Evolutionary conservation across 1,140 invertebrate species (phyloP).

Genomic region (Radopholus similis): DNA sequence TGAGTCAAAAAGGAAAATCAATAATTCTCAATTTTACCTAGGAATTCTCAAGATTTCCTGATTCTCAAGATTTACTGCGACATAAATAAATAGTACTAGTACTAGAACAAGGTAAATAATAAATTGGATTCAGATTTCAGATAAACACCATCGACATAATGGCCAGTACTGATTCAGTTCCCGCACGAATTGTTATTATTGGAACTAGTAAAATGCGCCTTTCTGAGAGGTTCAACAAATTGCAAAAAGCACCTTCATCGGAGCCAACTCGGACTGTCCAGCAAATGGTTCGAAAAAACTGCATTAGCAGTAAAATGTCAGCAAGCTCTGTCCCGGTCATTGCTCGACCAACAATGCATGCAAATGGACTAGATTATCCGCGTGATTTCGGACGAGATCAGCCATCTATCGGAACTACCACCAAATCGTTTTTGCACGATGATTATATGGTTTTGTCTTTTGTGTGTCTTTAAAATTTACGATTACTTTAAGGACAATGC

Average conservation of each 20-base stretch:
- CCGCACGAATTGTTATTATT: slow-evolving; percentile 12
- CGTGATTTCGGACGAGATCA: slow-evolving; percentile 1
- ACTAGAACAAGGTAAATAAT: too few relatives aligned
- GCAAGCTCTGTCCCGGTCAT: background rate
- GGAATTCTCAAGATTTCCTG: too few relatives aligned
- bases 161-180: slow-evolving; percentile 5
- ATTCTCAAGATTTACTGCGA: too few relatives aligned
- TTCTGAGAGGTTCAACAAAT: slow-evolving; percentile 14
- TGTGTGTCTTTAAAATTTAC: background rate
- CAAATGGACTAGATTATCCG: too few relatives aligned
- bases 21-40: too few relatives aligned
- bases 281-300: background rate
- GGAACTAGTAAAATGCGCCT: slow-evolving; percentile 15
- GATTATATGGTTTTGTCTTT: slow-evolving; percentile 10
- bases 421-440: slow-evolving; percentile 8
- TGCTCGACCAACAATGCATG: too few relatives aligned
- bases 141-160: background rate
- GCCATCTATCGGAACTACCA: background rate
- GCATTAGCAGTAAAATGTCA: background rate
- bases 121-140: background rate
- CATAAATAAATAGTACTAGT: too few relatives aligned
- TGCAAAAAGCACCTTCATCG: background rate
- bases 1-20: too few relatives aligned
- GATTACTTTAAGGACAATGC: background rate
- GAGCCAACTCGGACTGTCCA: background rate